Conservation (phyloP, 2,113 vertebrate species). For the Cinclus mexicanus region DNA sequence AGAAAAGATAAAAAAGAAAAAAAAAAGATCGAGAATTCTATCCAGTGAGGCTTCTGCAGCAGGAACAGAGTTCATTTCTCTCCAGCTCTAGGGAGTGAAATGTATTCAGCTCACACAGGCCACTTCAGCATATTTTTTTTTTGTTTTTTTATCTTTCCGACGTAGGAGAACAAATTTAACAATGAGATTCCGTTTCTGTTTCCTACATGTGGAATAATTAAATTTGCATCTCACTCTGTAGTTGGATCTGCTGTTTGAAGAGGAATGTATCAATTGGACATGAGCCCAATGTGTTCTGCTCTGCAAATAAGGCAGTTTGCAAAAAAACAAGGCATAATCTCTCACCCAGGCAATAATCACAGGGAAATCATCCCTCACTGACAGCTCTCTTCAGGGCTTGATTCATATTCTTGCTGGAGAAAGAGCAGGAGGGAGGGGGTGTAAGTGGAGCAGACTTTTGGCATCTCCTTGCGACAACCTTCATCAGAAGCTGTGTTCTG, state of each 20-base stretch:
- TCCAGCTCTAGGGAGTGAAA: conserved; percentile 54
- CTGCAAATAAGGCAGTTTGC: conserved; percentile 73
- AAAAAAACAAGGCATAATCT: conserved; percentile 57
- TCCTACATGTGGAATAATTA: conserved; percentile 80
- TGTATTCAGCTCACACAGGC: conserved; percentile 76
- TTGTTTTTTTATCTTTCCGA: conserved; percentile 76
- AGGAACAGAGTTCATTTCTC: conserved; percentile 57
- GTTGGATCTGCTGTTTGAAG: conserved; percentile 71
- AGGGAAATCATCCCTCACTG: conserved; percentile 69
- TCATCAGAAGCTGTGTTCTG: background rate
- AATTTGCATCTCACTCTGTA: conserved; percentile 77
- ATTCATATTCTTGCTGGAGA: conserved; percentile 69
- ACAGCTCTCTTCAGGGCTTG: conserved; percentile 67
- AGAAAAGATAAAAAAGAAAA: background rate
- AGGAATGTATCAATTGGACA: conserved; percentile 79
- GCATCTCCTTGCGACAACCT: conserved; percentile 41
- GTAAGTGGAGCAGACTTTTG: conserved; percentile 16
- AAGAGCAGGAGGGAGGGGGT: background rate
- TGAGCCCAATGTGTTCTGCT: conserved; percentile 68
- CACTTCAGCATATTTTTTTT: conserved; percentile 69
- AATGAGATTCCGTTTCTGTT: conserved; percentile 79
- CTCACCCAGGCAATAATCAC: conserved; percentile 73
- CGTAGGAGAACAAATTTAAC: conserved; percentile 79
- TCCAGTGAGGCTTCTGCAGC: conserved; percentile 29
- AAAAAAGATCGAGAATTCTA: background rate